Conservation (phyloP, 2,113 vertebrate species). For the Callospermophilus lateralis region DNA sequence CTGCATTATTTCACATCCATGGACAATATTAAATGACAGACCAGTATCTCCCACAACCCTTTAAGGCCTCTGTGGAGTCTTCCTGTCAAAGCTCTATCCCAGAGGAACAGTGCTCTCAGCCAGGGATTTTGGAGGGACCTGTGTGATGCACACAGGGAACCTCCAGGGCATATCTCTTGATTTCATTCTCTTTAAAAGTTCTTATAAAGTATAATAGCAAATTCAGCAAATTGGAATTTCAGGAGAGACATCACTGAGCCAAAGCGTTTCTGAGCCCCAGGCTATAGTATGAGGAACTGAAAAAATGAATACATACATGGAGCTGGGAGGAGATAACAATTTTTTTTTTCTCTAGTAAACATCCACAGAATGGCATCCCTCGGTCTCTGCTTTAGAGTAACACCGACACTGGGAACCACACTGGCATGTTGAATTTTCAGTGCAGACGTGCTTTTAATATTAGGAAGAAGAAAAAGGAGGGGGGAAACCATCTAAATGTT, state of each 20-base stretch:
- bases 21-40: not conserved
- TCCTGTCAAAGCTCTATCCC: not conserved
- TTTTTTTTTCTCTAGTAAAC: not conserved
- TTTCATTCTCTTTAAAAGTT: not conserved
- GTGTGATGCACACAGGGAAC: not conserved
- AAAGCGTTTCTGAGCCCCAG: not conserved
- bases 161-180: not conserved
- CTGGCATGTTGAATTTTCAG: not conserved
- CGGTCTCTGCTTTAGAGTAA: not conserved
- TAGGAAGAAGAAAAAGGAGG: not conserved
- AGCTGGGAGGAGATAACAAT: too few species aligned
- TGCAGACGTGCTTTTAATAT: not conserved
- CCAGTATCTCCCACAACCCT: not conserved
- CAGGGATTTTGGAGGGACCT: too few species aligned
- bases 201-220: not conserved
- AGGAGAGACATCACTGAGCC: not conserved
- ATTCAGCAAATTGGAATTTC: not conserved
- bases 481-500: not conserved
- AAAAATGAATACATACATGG: not conserved
- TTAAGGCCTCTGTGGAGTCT: not conserved
- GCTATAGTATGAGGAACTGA: not conserved
- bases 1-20: not conserved
- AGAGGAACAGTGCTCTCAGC: not conserved
- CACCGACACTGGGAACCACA: too few species aligned
- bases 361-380: not conserved